Percentiles rank a stretch among this genome's conserved stretches.
phyloP scores from a whole-genome alignment of 2,888 invertebrate genomes.

The Dasysyrphus tricinctus region DNA sequence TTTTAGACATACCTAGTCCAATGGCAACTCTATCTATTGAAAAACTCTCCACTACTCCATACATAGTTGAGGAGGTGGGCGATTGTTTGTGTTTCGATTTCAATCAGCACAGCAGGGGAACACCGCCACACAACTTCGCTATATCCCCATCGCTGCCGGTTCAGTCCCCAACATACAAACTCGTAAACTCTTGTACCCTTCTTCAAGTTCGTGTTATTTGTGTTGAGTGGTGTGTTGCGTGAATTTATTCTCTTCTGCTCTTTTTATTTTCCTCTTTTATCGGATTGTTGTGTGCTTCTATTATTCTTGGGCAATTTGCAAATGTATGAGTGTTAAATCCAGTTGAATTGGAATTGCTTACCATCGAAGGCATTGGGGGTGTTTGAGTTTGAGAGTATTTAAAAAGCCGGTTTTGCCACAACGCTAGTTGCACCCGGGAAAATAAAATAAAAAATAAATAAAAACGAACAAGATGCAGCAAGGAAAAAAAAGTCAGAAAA shows the following conservation, averaged over 20 bases:
- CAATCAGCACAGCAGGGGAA: conserved; percentile 46
- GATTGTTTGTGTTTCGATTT: conserved; percentile 57
- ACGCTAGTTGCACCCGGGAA: conserved; percentile 58
- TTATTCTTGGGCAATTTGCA: conserved; percentile 8
- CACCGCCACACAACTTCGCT: not conserved
- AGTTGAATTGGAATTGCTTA: conserved; percentile 64
- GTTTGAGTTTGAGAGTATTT: conserved; percentile 66
- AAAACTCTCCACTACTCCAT: conserved; percentile 63
- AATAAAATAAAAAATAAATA: conserved; percentile 27
- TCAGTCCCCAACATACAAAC: conserved; percentile 12
- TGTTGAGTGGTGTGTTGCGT: not conserved
- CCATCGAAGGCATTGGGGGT: conserved; percentile 72
- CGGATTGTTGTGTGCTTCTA: not conserved
- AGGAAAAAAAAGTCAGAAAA: not conserved
- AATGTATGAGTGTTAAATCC: conserved; percentile 70
- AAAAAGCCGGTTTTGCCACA: conserved; percentile 73
- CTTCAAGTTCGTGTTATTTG: conserved; percentile 4
- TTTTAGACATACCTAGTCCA: no score
- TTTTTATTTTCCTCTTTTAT: conserved; percentile 46
- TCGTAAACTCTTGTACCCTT: not conserved
- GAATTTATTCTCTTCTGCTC: not conserved
- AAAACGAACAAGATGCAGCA: not conserved
- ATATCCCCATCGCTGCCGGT: not conserved
- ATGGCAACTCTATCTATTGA: conserved; percentile 45
- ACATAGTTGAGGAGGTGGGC: conserved; percentile 26